These are phyloP conservation scores for Rhaphigaster nebulosa DNA, from an alignment of 2,888 invertebrate genomes.

Conservation along the genomic window DNA sequence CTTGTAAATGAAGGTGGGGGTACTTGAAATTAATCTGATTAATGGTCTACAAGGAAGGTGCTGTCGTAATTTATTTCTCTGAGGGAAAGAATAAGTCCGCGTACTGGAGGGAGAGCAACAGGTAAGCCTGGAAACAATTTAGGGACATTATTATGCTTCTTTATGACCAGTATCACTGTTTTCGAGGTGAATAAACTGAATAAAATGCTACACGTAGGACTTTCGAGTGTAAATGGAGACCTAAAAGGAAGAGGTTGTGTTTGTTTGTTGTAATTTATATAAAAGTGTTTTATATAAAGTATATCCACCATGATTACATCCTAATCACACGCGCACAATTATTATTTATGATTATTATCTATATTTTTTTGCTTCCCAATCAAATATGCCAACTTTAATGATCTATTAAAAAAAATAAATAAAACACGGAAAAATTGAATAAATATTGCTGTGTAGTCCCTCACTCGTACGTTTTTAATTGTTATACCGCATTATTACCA, in stretches of 20 bases:
- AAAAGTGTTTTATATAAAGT: background rate
- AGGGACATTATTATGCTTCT: constrained; percentile 19
- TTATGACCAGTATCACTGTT: constrained; percentile 13
- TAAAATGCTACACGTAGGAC: background rate
- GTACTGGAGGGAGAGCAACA: background rate
- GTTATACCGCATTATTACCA: too few species aligned
- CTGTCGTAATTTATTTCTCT: background rate
- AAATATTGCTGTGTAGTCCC: too few species aligned
- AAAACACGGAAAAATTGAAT: too few species aligned
- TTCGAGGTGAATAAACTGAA: background rate
- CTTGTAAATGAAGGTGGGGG: background rate
- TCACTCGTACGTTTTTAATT: too few species aligned
- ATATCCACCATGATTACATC: too few species aligned
- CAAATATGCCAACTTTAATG: too few species aligned
- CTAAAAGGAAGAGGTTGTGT: background rate
- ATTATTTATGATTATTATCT: too few species aligned
- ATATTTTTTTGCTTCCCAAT: too few species aligned
- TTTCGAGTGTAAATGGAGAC: background rate
- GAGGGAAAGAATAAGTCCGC: constrained; percentile 2
- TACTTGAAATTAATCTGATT: constrained; percentile 7
- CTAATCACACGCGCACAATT: too few species aligned
- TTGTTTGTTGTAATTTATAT: background rate
- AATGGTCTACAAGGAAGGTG: background rate
- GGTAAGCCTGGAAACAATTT: constrained; percentile 6
- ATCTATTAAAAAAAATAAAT: too few species aligned